Conservation (phyloP, 2,888 invertebrate species). For the Bombylius discolor region DNA sequence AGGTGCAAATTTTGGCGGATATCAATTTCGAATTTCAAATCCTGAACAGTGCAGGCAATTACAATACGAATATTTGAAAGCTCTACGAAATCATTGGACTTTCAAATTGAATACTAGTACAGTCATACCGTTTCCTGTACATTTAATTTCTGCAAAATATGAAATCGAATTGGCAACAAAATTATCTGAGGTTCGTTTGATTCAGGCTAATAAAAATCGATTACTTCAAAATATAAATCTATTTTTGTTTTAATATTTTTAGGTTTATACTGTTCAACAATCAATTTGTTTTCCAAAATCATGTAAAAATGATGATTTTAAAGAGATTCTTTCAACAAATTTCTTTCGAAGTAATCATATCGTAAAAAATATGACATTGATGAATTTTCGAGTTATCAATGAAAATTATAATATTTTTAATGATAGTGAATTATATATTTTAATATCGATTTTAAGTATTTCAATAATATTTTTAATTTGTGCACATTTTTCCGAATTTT, state of each 20-base stretch:
- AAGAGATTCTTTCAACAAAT: conserved; percentile 22
- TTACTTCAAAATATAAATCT: neutral
- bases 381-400: conserved; percentile 19
- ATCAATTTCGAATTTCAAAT: conserved; percentile 53
- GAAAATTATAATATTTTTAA: conserved; percentile 21
- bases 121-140: conserved; percentile 23
- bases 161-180: conserved; percentile 21
- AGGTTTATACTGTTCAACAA: conserved; percentile 22
- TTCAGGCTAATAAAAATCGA: neutral
- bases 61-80: conserved; percentile 18
- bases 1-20: conserved; percentile 62
- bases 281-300: conserved; percentile 25
- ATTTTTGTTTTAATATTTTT: conserved; percentile 3
- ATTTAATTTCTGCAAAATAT: conserved; percentile 20
- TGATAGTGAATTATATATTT: conserved; percentile 22
- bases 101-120: conserved; percentile 4
- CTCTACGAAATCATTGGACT: conserved; percentile 12
- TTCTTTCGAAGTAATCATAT: conserved; percentile 21
- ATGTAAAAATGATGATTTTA: conserved; percentile 20
- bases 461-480: neutral
- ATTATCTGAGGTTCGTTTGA: neutral
- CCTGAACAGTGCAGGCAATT: conserved; percentile 21
- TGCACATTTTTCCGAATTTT: neutral
- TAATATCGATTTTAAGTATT: conserved; percentile 18
- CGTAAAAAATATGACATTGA: conserved; percentile 21